Evolutionary conservation across 2,797 vertebrate genomes (phyloP).

Genomic region (Mus caroli): DNA sequence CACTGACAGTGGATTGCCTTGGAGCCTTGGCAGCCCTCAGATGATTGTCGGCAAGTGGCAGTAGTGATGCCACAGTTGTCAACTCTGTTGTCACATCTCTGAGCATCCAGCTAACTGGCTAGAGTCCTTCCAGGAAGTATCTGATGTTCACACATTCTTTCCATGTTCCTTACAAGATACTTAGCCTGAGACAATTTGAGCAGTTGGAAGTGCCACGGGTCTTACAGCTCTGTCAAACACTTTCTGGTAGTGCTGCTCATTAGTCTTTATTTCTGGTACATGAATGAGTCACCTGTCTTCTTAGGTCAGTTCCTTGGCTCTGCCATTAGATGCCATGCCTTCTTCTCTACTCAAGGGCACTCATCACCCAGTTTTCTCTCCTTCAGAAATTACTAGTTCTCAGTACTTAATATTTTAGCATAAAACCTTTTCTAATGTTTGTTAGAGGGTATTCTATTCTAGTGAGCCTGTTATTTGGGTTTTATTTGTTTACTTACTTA

Average conservation of each 20-base stretch:
- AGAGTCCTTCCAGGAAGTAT: background rate
- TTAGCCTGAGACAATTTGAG: background rate
- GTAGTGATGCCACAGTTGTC: background rate
- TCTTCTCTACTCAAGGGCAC: background rate
- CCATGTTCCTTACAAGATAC: background rate
- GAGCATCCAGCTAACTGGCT: background rate
- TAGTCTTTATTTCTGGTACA: background rate
- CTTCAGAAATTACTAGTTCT: background rate
- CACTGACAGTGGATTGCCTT: background rate
- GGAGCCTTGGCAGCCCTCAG: background rate
- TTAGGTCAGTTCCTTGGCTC: background rate
- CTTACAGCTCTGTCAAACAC: background rate
- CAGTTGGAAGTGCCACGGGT: background rate
- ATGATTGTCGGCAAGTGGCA: background rate
- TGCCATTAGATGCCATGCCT: background rate
- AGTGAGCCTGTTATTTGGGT: background rate
- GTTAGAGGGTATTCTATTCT: background rate
- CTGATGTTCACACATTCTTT: background rate
- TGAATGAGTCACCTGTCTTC: background rate
- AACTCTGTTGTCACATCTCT: background rate
- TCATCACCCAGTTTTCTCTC: background rate
- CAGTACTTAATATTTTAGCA: background rate
- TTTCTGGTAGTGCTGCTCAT: background rate
- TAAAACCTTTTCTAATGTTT: background rate
- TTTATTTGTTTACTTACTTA: background rate